Evolutionary conservation across 2,888 invertebrate species (phyloP), one percentile per base, ranked within the genome.

Genomic region (Polydrusus tereticollis): DNA sequence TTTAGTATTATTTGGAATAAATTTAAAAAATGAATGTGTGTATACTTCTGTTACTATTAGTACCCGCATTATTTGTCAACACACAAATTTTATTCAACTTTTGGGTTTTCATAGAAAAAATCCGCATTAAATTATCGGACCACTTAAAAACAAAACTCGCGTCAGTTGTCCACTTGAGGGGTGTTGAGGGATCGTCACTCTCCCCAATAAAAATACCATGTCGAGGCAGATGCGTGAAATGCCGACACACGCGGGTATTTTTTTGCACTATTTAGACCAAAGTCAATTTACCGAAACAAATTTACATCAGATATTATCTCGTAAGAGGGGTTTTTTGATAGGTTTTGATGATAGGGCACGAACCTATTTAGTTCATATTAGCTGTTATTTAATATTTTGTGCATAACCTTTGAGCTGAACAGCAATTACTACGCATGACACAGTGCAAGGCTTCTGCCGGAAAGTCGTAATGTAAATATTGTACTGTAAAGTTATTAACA

Each of bases 191-290:
- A 43, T 20, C 26, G n/a, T 47, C 18, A 20, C 20, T 18, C 8
- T 16, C 43, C 63, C 41, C 20, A 55, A 73, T 21, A 60, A 43
- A 23, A 21, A 33, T 38, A 65, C 38, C 29, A 10, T 29, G 18
- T 29, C 18, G n/a, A 36, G 66, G 59, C 77, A 77, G 76, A 77
- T 80, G 78, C 73, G 73, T 72, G 73, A 74, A 70, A 74, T 77
- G 62, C 73, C 72, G 73, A 68, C 65, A 43, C 72, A 68, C 68
- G 69, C 26, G 63, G 57, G 63, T 36, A 38, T 14, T 64, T 69
- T 41, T 72, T 69, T 43, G 70, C 60, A 43, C 26, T 59, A 29
- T 26, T 38, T 16, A 10, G 16, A 0, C 26, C 1, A 52, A 45
- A 69, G 50, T 72, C 69, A 72, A 58, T 64, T 68, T 69, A 69